phyloP scores from a whole-genome alignment of 2,888 invertebrate species.

The Cerastis leucographa region DNA sequence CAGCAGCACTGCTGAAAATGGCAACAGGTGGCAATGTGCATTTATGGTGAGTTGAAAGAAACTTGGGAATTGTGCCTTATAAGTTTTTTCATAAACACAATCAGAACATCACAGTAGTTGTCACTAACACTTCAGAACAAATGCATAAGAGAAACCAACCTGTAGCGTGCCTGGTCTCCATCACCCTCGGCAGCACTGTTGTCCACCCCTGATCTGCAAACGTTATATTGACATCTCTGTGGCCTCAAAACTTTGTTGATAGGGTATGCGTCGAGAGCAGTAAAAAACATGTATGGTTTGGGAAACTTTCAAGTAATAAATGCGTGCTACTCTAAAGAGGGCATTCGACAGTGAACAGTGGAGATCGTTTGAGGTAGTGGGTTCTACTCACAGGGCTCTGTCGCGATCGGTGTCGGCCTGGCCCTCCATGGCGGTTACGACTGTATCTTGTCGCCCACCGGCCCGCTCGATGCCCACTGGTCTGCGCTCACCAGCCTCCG shows the following conservation, averaged over 20 bases:
- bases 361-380: background rate
- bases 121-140: background rate
- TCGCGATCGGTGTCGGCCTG: slow-evolving; percentile 72
- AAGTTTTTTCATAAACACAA: background rate
- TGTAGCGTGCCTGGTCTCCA: slow-evolving; percentile 80
- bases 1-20: background rate
- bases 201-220: slow-evolving; percentile 74
- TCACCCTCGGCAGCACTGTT: slow-evolving; percentile 84
- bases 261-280: background rate
- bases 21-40: background rate
- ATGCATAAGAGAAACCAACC: slow-evolving; percentile 67
- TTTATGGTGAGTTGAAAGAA: background rate
- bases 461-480: background rate
- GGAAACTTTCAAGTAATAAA: background rate
- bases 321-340: background rate
- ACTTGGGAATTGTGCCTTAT: background rate
- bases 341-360: background rate
- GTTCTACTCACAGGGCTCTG: slow-evolving; percentile 68
- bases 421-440: slow-evolving; percentile 68
- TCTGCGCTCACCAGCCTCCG: slow-evolving; percentile 12
- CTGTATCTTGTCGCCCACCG: background rate
- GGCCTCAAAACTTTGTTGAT: background rate
- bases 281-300: background rate
- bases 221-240: background rate
- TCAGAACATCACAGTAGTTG: background rate